Base-by-base conservation (phyloP, 2,113 vertebrate genomes). In the Willisornis vidua region DNA sequence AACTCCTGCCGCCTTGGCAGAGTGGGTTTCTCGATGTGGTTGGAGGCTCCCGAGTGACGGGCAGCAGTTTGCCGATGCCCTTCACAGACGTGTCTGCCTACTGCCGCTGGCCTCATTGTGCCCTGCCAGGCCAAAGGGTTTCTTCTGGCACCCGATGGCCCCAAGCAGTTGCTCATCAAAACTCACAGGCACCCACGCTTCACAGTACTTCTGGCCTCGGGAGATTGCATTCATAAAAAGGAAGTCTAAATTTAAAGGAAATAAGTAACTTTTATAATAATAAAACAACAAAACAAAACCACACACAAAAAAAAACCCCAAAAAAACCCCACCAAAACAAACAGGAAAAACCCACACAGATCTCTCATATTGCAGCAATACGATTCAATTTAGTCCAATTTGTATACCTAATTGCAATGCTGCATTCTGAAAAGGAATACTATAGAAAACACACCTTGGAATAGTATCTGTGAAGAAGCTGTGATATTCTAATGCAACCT, bases 61-160 rank as follows among this genome's bases (percentile, higher is more conserved):
- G 49, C 9, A 5, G 45, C 39, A 28, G 67, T 6, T 12, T 39
- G 39, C 16, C 7, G 0, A 31, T 68, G 22, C 33, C 79, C 16
- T 31, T 57, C 41, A 6, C 18, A 33, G 29, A 9, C 1, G 2
- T 2, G 12, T 3, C 46, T 1, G 1, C 35, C 67, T 68, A 20
- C 48, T 23, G 45, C 5, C 12, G 3, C 26, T 83, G 75, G 54
- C n/a, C 59, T 9, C 10, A 15, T 10, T 52, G 51, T 52, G 0
- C 23, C 16, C 17, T 62, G 28, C 3, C 11, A 71, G 72, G 79
- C 48, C 33, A 26, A 46, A 58, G 43, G 5, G 28, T 73, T 63
- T 48, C 7, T 29, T 46, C 22, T 8, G 18, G 16, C 29, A 63
- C 46, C 48, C 77, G 59, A 43, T 54, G 58, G 22, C 33, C 35